A percentile compares a stretch with the other conserved stretches of the same genome.
phyloP scores from a whole-genome alignment of 2,113 vertebrate genomes.

The Xenopus laevis region DNA sequence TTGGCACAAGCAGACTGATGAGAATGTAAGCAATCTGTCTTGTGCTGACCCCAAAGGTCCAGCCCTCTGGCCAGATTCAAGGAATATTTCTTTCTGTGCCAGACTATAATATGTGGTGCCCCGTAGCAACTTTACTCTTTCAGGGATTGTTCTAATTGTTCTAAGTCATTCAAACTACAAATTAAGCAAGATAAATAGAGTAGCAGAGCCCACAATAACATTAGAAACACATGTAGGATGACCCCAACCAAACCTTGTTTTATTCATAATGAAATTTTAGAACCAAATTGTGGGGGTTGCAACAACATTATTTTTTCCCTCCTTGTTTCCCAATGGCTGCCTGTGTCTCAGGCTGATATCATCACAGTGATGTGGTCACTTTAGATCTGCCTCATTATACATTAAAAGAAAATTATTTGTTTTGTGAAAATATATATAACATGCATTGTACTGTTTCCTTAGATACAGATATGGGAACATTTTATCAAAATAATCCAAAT shows the following conservation, averaged over 20 bases:
- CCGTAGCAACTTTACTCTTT: constrained; percentile 23
- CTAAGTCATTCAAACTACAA: constrained; percentile 13
- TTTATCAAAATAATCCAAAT: too few relatives aligned
- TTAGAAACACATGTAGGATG: not conserved
- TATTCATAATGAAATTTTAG: too few relatives aligned
- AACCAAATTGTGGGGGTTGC: too few relatives aligned
- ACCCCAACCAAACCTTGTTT: too few relatives aligned
- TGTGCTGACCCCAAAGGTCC: constrained; percentile 33
- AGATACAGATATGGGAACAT: too few relatives aligned
- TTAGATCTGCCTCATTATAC: too few relatives aligned
- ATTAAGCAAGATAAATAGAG: constrained; percentile 13
- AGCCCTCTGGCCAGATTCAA: constrained; percentile 27
- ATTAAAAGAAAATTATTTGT: too few relatives aligned
- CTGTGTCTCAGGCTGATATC: not conserved
- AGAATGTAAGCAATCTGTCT: constrained; percentile 42
- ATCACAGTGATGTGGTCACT: too few relatives aligned
- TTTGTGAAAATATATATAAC: too few relatives aligned
- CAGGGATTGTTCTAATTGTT: not conserved
- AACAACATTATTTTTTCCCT: too few relatives aligned
- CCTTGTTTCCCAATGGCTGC: not conserved
- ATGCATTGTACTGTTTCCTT: too few relatives aligned
- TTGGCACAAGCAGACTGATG: constrained; percentile 35
- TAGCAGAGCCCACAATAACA: constrained; percentile 22
- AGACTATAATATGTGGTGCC: constrained; percentile 26
- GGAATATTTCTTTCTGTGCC: not conserved